These are phyloP conservation scores for Alitta virens DNA, from an alignment of 2,888 invertebrate genomes.

Conservation along the genomic window DNA sequence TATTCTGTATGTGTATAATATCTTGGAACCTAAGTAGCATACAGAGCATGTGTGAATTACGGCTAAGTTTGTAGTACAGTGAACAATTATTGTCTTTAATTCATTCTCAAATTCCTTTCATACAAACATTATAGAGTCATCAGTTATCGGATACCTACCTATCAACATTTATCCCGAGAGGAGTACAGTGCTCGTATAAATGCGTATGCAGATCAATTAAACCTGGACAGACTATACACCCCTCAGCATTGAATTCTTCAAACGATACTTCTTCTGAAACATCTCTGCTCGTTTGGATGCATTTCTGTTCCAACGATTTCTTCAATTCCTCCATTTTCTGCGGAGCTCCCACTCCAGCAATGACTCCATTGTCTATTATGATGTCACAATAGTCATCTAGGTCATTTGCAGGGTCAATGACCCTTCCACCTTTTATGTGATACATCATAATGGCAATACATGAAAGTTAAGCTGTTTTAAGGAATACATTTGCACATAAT, in stretches of 20 bases:
- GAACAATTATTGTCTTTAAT: no score
- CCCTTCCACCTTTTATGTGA: constrained; percentile 39
- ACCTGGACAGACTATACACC: constrained; percentile 45
- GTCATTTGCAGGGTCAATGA: constrained; percentile 42
- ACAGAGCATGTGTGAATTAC: no score
- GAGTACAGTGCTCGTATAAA: constrained; percentile 45
- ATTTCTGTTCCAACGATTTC: no score
- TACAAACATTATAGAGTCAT: constrained; percentile 45
- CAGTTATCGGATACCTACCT: constrained; percentile 37
- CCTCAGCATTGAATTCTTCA: constrained; percentile 36
- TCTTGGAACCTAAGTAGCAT: no score
- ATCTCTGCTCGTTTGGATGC: no score
- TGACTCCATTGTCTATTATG: constrained; percentile 30
- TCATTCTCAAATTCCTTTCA: no score
- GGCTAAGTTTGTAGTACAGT: no score
- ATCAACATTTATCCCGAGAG: constrained; percentile 46
- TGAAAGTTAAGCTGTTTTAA: no score
- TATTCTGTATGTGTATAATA: no score
- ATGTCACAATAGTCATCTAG: constrained; percentile 33
- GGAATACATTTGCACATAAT: no score
- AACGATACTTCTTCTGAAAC: neutral
- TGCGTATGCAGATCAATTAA: constrained; percentile 50
- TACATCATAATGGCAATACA: no score
- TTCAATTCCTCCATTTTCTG: no score
- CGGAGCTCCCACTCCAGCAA: constrained; percentile 4